Base-by-base conservation (phyloP, 2,888 invertebrate genomes). In the Aleiodes leptofemur region DNA sequence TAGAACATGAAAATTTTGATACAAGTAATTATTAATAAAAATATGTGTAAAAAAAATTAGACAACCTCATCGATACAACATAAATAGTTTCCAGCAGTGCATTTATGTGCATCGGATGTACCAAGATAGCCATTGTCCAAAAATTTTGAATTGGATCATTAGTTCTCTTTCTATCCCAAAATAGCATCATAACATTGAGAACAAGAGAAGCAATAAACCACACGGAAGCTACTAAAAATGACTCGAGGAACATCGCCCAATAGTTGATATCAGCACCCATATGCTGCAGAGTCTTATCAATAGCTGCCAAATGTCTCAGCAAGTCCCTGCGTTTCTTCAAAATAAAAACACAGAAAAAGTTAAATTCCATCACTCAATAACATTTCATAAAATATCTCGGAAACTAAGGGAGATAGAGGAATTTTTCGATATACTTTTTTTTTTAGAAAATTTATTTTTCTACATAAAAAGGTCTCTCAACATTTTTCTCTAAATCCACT, bases 201-300 rank as follows among this genome's bases (percentile, higher is more conserved):
- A 38, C 7, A 13, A 59, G 0, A 9, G 55, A 8, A 3, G 48
- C 13, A 7, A 9, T 9, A 6, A 77, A 0, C 70, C 73, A 77
- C 3, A 48, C 3, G 0, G 16, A 6, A 4, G 64, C 9, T 0
- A 23, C 7, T 11, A 38, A 43, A 1, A 71, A 38, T 8, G 48
- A 66, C 0, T 14, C 4, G 4, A 61, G 16, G 48, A 68, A 79
- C 4, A 77, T 9, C 2, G 6, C 8, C 0, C 31, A 31, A 38
- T 79, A 76, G 6, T 78, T 43, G 0, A 76, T 13, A 3, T 66
- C 5, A 0, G 38, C 50, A 13, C 79, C 79, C 5, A 83, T 16
- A 31, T 73, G 56, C n/a, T 53, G 23, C 6, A 83, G 74, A 0
- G 68, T 77, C 5, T 77, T 66, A 8, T 77, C 78, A 23, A 73